These are phyloP conservation scores for Gobius niger DNA, from an alignment of 2,113 vertebrate species.

Conservation along the genomic window DNA sequence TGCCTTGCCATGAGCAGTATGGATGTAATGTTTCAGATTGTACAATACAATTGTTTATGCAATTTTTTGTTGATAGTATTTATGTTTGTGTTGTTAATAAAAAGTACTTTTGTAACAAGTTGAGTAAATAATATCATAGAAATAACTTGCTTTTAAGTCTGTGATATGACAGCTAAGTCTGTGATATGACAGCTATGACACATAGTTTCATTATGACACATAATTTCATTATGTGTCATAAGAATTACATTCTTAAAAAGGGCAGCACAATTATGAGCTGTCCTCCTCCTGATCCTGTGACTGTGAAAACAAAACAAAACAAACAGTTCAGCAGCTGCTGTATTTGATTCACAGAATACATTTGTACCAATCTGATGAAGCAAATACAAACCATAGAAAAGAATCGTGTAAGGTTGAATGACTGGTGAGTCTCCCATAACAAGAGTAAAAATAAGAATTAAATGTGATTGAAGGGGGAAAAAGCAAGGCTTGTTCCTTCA, in stretches of 20 bases:
- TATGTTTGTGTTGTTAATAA: conserved; percentile 76
- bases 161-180: not conserved
- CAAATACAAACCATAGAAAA: conserved; percentile 27
- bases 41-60: conserved; percentile 68
- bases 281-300: no score
- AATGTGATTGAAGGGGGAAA: not conserved
- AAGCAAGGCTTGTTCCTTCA: no score
- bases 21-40: conserved; percentile 69
- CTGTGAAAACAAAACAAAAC: conserved; percentile 15
- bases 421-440: not conserved
- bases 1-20: conserved; percentile 71
- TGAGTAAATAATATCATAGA: conserved; percentile 16
- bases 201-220: no score
- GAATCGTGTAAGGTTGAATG: conserved; percentile 17
- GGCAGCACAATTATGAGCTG: conserved; percentile 4
- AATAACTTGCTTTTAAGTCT: conserved; percentile 24
- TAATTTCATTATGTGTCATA: no score
- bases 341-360: conserved; percentile 41
- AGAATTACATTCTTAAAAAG: no score
- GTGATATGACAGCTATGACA: no score
- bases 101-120: conserved; percentile 74
- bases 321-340: conserved; percentile 8
- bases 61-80: conserved; percentile 77
- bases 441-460: conserved; percentile 12
- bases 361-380: conserved; percentile 46